These are phyloP conservation scores for Indri indri DNA, from an alignment of 2,113 vertebrate species.

Conservation along the genomic window DNA sequence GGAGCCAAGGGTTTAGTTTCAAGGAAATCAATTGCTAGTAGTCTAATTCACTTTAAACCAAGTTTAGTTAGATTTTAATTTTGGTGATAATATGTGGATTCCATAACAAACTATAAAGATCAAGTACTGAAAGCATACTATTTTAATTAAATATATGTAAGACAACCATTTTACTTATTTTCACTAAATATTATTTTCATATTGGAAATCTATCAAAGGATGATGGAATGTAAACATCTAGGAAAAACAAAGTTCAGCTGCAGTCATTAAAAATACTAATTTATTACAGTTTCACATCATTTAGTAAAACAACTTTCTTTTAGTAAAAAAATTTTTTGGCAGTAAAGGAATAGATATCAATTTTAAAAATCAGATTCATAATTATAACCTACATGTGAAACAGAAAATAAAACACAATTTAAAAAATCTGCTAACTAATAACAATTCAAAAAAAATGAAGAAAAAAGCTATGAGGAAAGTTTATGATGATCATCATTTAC, in stretches of 20 bases:
- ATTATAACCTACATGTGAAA: slow-evolving; percentile 36
- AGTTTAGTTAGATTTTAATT: slow-evolving; percentile 48
- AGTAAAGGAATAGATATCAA: slow-evolving; percentile 30
- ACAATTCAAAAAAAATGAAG: background rate
- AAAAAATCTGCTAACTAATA: slow-evolving; percentile 34
- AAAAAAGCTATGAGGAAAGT: background rate
- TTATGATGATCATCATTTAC: background rate
- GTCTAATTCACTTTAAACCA: background rate
- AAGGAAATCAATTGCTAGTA: background rate
- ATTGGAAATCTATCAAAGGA: slow-evolving; percentile 27
- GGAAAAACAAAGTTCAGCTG: background rate
- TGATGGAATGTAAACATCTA: background rate
- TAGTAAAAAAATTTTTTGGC: background rate
- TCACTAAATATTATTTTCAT: slow-evolving; percentile 11
- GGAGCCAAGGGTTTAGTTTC: background rate
- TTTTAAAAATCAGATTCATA: slow-evolving; percentile 64
- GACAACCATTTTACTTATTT: background rate
- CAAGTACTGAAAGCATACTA: background rate
- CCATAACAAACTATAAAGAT: background rate
- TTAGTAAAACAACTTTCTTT: slow-evolving; percentile 19
- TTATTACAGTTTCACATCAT: background rate
- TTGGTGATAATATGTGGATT: background rate
- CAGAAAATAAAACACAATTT: background rate
- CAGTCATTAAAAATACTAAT: slow-evolving; percentile 22
- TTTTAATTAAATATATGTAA: background rate